phyloP scores from a whole-genome alignment of 2,888 invertebrate species.

The Leptinotarsa juncta region DNA sequence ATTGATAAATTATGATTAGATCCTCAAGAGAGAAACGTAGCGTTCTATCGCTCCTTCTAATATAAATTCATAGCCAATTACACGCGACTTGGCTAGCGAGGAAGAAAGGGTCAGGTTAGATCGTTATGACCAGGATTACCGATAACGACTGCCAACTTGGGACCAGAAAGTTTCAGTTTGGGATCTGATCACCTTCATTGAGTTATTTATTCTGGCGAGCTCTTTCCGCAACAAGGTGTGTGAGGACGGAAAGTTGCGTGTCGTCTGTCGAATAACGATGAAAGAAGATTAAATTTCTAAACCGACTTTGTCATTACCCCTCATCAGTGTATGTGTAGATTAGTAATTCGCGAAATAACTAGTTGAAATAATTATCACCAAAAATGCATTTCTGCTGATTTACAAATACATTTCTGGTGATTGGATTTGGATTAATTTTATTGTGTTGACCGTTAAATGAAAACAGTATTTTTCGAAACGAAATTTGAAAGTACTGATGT shows the following conservation, averaged over 20 bases:
- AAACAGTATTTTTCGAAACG: too few species aligned
- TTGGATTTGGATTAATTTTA: too few species aligned
- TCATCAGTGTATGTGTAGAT: not conserved
- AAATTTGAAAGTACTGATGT: too few species aligned
- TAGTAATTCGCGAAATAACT: too few species aligned
- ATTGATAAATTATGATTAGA: conserved; percentile 44
- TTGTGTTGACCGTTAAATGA: too few species aligned
- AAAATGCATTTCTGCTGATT: too few species aligned
- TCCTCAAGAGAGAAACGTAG: conserved; percentile 29
- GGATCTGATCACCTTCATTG: conserved; percentile 46
- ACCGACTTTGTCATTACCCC: not conserved
- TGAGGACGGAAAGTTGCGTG: not conserved
- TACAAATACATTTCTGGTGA: too few species aligned
- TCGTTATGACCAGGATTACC: conserved; percentile 57
- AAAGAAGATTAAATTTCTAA: not conserved
- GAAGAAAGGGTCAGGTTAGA: conserved; percentile 43
- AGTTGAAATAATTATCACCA: too few species aligned
- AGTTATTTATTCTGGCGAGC: conserved; percentile 48
- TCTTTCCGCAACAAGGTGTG: conserved; percentile 17
- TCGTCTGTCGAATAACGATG: not conserved
- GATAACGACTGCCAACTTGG: conserved; percentile 55
- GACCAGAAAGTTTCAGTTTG: conserved; percentile 47
- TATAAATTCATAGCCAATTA: conserved; percentile 58
- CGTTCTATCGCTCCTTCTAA: conserved; percentile 49
- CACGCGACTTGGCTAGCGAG: conserved; percentile 40